Percentiles rank a stretch among this genome's conserved stretches.
These are phyloP conservation scores for Rotaria sp. DNA, from an alignment of 2,888 invertebrate genomes.

Conservation along the genomic window DNA sequence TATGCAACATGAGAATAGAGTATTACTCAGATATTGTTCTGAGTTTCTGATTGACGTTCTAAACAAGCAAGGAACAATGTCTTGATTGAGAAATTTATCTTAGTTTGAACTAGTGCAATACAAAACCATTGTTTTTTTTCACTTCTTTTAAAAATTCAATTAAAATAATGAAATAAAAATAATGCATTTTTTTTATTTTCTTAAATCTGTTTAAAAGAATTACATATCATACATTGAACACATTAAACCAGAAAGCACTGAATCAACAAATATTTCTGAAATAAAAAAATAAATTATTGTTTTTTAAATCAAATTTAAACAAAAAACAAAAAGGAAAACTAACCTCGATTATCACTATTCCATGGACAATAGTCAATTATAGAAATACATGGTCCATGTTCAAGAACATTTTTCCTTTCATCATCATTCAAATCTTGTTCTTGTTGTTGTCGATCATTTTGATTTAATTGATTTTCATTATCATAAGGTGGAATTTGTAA, in stretches of 20 bases:
- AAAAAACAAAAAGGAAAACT: neutral
- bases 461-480: neutral
- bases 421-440: neutral
- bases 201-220: neutral
- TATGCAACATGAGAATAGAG: neutral
- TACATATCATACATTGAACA: neutral
- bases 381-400: neutral
- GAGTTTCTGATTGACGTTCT: too few relatives aligned
- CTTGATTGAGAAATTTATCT: too few relatives aligned
- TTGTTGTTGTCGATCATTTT: neutral
- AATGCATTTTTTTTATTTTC: too few relatives aligned
- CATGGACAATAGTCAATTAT: neutral
- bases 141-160: too few relatives aligned
- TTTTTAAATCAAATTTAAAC: too few relatives aligned
- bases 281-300: neutral
- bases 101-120: too few relatives aligned
- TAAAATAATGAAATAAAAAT: too few relatives aligned
- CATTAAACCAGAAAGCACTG: neutral
- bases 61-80: too few relatives aligned
- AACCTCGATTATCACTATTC: slow-evolving; percentile 8
- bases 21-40: neutral
- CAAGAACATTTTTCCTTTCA: neutral
- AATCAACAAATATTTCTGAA: neutral
- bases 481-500: neutral
- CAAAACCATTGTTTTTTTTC: too few relatives aligned